phyloP scores from a whole-genome alignment of 2,888 invertebrate species.

The Oxytorus armatus region DNA sequence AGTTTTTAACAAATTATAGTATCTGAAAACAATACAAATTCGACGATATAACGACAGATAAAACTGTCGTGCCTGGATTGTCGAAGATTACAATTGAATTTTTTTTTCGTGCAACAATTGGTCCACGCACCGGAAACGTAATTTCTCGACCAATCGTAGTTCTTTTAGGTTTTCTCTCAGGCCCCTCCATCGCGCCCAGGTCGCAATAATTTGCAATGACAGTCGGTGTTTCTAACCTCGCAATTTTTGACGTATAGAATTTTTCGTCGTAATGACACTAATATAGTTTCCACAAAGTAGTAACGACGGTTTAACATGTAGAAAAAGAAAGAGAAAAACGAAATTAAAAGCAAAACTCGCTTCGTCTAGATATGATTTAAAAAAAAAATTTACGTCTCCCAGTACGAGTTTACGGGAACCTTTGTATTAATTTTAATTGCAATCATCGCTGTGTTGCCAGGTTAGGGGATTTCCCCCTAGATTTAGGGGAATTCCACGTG shows the following conservation, averaged over 20 bases:
- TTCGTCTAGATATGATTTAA: slow-evolving; percentile 17
- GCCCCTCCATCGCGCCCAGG: slow-evolving; percentile 21
- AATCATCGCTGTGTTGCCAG: too few relatives aligned
- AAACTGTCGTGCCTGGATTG: too few relatives aligned
- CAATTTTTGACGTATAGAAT: slow-evolving; percentile 67
- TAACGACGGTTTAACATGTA: slow-evolving; percentile 52
- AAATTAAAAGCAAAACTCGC: slow-evolving; percentile 47
- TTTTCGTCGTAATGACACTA: slow-evolving; percentile 67
- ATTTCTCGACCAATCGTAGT: slow-evolving; percentile 27
- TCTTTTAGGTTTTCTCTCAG: slow-evolving; percentile 4
- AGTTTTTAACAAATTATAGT: not conserved
- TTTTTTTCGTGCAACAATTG: slow-evolving; percentile 45
- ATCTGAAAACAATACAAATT: too few relatives aligned
- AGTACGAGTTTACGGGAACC: not conserved
- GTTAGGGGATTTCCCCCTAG: too few relatives aligned
- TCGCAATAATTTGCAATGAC: slow-evolving; percentile 47
- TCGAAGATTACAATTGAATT: slow-evolving; percentile 10
- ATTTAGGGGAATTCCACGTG: too few relatives aligned
- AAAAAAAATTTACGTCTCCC: slow-evolving; percentile 6
- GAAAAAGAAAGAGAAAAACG: slow-evolving; percentile 20
- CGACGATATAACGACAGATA: not conserved
- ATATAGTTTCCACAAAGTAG: slow-evolving; percentile 55
- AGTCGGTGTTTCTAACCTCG: slow-evolving; percentile 67
- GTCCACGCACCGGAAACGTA: slow-evolving; percentile 25
- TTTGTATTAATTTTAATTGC: slow-evolving; percentile 37